phyloP scores from a whole-genome alignment of 2,888 invertebrate genomes.

The Lithophane socia region DNA sequence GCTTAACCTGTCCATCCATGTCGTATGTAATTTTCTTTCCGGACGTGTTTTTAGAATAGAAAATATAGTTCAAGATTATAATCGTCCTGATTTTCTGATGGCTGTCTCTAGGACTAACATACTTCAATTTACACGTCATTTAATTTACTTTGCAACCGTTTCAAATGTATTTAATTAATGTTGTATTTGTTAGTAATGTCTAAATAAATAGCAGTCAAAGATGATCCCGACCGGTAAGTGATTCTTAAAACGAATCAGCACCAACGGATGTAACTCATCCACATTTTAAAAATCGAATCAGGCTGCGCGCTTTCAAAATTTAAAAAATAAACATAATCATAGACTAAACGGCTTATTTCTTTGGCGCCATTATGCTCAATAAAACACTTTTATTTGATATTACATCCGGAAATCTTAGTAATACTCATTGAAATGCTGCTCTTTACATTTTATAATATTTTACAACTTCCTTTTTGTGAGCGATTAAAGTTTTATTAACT shows the following conservation, averaged over 20 bases:
- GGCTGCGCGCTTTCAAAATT: slow-evolving; percentile 42
- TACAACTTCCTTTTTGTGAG: slow-evolving; percentile 62
- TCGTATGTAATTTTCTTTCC: not conserved
- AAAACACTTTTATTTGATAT: slow-evolving; percentile 65
- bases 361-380: slow-evolving; percentile 66
- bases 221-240: slow-evolving; percentile 24
- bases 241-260: slow-evolving; percentile 33
- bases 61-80: not conserved
- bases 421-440: slow-evolving; percentile 64
- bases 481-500: slow-evolving; percentile 61
- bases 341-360: slow-evolving; percentile 62
- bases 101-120: slow-evolving; percentile 7
- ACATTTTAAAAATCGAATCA: slow-evolving; percentile 49
- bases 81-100: not conserved
- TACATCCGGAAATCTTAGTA: slow-evolving; percentile 63
- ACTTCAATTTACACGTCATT: not conserved
- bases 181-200: slow-evolving; percentile 5
- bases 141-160: not conserved
- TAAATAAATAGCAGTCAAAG: slow-evolving; percentile 29
- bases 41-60: not conserved
- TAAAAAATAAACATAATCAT: slow-evolving; percentile 55
- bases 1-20: not conserved
- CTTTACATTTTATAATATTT: slow-evolving; percentile 57
- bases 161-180: not conserved
- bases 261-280: slow-evolving; percentile 37